phyloP scores from a whole-genome alignment of 2,797 vertebrate genomes.

The Helarctos malayanus region DNA sequence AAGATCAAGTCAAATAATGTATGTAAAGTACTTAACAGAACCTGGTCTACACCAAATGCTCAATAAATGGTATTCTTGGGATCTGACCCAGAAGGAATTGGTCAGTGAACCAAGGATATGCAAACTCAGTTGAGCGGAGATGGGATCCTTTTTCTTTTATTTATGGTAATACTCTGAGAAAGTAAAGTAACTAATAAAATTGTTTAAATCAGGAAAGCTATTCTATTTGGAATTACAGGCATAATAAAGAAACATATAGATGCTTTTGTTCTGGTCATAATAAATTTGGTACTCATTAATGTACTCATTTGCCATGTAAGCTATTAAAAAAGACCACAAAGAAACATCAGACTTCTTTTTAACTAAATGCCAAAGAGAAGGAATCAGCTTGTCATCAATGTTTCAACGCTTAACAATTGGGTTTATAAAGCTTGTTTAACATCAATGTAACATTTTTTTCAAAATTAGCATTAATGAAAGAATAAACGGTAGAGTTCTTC shows the following conservation, averaged over 20 bases:
- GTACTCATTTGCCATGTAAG: not conserved
- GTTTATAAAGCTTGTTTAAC: not conserved
- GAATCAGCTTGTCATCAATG: not conserved
- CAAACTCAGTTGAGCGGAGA: not conserved
- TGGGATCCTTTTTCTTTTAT: not conserved
- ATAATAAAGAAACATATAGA: not conserved
- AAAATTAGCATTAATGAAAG: not conserved
- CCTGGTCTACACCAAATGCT: not conserved
- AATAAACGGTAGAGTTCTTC: not conserved
- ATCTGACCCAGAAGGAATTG: not conserved
- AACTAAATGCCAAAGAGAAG: not conserved
- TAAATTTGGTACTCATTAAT: not conserved
- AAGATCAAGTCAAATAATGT: not conserved
- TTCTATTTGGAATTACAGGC: not conserved
- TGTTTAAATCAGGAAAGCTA: not conserved
- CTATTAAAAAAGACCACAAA: conserved; percentile 9
- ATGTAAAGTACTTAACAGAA: not conserved
- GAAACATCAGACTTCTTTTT: not conserved
- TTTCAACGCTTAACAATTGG: not conserved
- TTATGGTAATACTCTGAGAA: not conserved
- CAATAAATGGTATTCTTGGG: not conserved
- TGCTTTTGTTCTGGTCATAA: not conserved
- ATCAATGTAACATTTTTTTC: not conserved
- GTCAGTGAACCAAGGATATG: not conserved
- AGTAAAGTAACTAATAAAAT: not conserved